phyloP scores from a whole-genome alignment of 1,140 invertebrate species.

The Saxidomus purpurata region DNA sequence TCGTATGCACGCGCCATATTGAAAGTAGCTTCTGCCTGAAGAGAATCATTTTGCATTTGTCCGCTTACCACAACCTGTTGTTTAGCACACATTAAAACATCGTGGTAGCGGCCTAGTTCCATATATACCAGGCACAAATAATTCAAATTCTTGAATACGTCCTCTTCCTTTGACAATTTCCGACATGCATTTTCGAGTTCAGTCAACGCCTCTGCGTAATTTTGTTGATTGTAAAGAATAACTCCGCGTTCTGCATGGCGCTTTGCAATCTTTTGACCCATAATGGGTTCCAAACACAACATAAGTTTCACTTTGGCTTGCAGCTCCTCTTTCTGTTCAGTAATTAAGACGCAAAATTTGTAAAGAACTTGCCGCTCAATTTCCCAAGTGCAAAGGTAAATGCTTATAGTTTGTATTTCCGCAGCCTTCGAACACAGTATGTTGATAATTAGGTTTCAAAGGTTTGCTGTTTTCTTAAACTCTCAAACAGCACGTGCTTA shows the following conservation, averaged over 20 bases:
- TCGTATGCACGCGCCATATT: constrained; percentile 63
- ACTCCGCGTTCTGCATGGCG: constrained; percentile 45
- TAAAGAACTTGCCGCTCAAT: neutral
- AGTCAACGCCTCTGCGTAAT: constrained; percentile 28
- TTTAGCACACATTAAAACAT: constrained; percentile 58
- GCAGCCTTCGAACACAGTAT: neutral
- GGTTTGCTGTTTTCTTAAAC: neutral
- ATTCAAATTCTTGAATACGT: constrained; percentile 46
- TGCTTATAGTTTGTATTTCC: neutral
- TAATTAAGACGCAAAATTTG: neutral
- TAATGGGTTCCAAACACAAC: constrained; percentile 1
- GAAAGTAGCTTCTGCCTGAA: constrained; percentile 52
- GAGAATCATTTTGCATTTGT: constrained; percentile 12
- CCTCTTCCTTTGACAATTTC: constrained; percentile 44
- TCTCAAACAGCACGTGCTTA: constrained; percentile 1
- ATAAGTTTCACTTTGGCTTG: constrained; percentile 2
- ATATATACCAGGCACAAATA: constrained; percentile 61
- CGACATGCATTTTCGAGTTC: constrained; percentile 43
- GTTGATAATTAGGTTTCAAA: constrained; percentile 9
- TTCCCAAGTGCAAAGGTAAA: neutral
- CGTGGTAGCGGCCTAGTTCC: constrained; percentile 58
- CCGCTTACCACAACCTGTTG: constrained; percentile 37
- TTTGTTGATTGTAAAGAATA: constrained; percentile 48
- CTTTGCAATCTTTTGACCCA: constrained; percentile 61
- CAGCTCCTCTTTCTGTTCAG: neutral